These are phyloP conservation scores for Ambastaia sidthimunki DNA, from an alignment of 2,797 vertebrate genomes.

Conservation along the genomic window DNA sequence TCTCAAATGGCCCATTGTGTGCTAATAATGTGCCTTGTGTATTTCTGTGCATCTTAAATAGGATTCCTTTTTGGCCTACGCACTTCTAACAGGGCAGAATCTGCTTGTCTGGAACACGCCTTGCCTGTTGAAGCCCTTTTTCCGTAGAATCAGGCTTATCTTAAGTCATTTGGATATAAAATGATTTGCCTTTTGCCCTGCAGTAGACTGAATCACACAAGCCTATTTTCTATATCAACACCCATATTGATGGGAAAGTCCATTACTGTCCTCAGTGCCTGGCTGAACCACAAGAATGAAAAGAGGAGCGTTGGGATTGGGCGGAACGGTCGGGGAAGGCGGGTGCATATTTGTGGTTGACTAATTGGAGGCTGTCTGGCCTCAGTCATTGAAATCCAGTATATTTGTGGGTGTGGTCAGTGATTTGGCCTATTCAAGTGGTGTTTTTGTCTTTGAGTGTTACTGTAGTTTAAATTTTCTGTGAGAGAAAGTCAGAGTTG, in stretches of 20 bases:
- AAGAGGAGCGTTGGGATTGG: slow-evolving; percentile 21
- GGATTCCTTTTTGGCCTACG: slow-evolving; percentile 46
- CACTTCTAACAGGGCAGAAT: slow-evolving; percentile 11
- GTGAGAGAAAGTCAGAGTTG: slow-evolving; percentile 17
- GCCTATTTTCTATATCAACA: not conserved
- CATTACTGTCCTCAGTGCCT: not conserved
- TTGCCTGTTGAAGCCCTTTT: slow-evolving; percentile 21
- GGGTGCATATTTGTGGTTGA: slow-evolving; percentile 76
- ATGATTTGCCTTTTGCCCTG: slow-evolving; percentile 13
- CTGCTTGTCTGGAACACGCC: slow-evolving; percentile 17
- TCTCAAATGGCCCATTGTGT: slow-evolving; percentile 58
- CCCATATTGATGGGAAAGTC: slow-evolving; percentile 29
- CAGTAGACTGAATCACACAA: slow-evolving; percentile 9
- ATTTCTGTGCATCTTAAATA: slow-evolving; percentile 40
- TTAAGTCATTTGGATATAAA: slow-evolving; percentile 15
- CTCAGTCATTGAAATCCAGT: slow-evolving; percentile 64
- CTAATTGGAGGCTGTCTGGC: slow-evolving; percentile 76
- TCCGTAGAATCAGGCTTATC: not conserved
- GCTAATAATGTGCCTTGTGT: slow-evolving; percentile 53
- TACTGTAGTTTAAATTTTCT: slow-evolving; percentile 29
- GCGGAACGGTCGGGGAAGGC: slow-evolving; percentile 61
- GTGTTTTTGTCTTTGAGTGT: slow-evolving; percentile 47
- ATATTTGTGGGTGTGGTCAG: slow-evolving; percentile 58
- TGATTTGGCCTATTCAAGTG: slow-evolving; percentile 44
- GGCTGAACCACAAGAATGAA: not conserved